A percentile compares a stretch with the other conserved stretches of the same genome.
Evolutionary conservation across 2,888 invertebrate species (phyloP).

Genomic region (Phrixothrix hirtus): DNA sequence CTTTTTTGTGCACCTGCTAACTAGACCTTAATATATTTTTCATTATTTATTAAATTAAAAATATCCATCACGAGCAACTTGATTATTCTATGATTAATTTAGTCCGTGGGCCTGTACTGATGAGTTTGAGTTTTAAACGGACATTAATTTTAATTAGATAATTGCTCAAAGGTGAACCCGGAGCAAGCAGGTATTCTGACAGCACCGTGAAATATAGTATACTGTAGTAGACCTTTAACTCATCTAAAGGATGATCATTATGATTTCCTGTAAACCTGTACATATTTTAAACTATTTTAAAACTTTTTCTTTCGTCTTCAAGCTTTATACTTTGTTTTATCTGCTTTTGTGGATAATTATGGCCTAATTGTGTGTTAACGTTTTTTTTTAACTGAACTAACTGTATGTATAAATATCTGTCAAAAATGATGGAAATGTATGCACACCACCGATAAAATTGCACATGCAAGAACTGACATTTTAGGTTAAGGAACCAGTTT

Average conservation of each 20-base stretch:
- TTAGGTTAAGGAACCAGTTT: too few relatives aligned
- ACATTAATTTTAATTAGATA: slow-evolving; percentile 58
- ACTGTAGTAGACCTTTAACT: slow-evolving; percentile 37
- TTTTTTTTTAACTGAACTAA: too few relatives aligned
- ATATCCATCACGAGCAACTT: slow-evolving; percentile 54
- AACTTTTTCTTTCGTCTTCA: too few relatives aligned
- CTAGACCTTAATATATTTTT: slow-evolving; percentile 53
- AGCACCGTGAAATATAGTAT: slow-evolving; percentile 47
- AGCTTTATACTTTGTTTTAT: too few relatives aligned
- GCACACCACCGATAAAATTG: too few relatives aligned
- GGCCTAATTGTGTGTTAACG: too few relatives aligned
- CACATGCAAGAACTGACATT: too few relatives aligned
- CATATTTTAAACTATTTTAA: too few relatives aligned
- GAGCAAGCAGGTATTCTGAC: slow-evolving; percentile 47
- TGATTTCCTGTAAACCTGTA: neutral
- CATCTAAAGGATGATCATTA: slow-evolving; percentile 34
- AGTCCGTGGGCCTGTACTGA: slow-evolving; percentile 51
- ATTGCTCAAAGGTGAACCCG: slow-evolving; percentile 55
- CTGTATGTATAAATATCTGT: too few relatives aligned
- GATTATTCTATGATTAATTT: slow-evolving; percentile 56
- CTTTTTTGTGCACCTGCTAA: slow-evolving; percentile 55
- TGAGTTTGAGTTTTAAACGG: slow-evolving; percentile 56
- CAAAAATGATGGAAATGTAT: too few relatives aligned
- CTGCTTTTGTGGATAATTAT: too few relatives aligned
- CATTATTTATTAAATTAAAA: slow-evolving; percentile 58